Evolutionary conservation across 2,888 invertebrate genomes (phyloP), one percentile per base, ranked within the genome.

Genomic region (Caenorhabditis sinica): DNA sequence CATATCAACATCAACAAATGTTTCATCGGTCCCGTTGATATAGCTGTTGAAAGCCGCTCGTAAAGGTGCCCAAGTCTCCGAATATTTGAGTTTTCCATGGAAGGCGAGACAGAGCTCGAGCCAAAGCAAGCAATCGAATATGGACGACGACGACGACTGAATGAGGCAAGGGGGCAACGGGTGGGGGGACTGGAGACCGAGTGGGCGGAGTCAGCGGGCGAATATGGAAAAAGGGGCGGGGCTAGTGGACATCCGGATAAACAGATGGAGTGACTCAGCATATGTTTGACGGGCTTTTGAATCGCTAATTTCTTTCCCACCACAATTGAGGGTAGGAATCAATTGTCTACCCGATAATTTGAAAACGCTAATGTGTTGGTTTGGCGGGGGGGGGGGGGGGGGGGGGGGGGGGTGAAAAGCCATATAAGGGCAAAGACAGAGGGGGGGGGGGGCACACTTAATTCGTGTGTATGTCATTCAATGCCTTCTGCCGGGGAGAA

Each of bases 21-120:
- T 17, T 33, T 20, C 23, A n/a, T 36, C 20, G 17, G 23, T 13
- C 56, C 77, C 69, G 77, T 77, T 69, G 77, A 77, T 77, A 77
- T 53, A 25, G 61, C 20, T 23, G 77, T 63, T 77, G 77, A 77
- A 69, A 61, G 63, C 69, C 77, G 77, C 77, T 77, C 43, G 71
- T 69, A 68, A 17, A 11, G 53, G 77, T 45, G 68, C 68, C 61
- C 68, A 5, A 28, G 23, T 49, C 43, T 43, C 6, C 45, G 51
- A 5, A 45, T 25, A 56, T 23, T 40, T 13, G 13, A 40, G 8
- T 13, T 40, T 40, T 13, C 13, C 20, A 45, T 30, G 15, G 5
- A 40, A 23, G 43, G 25, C 40, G 0, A 49, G 11, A 33, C 20
- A 51, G 25, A 36, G 33, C 33, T 13, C 60, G 61, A 61, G 43